Evolutionary conservation across 2,888 invertebrate species (phyloP).

Genomic region (Meteorus colon): DNA sequence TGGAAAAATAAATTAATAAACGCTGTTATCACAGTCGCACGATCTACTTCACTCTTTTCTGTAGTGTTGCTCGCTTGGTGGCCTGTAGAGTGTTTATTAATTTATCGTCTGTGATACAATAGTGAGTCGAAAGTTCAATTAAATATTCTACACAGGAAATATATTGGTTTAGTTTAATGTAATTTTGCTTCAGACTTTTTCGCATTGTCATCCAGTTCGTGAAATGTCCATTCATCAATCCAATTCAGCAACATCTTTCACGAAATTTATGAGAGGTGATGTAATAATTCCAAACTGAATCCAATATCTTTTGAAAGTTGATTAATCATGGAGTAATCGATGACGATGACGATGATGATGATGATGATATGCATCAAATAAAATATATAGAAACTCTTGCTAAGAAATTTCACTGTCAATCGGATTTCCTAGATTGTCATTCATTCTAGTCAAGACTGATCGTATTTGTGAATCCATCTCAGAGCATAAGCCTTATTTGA

Average conservation of each 20-base stretch:
- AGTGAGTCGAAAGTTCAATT: constrained; percentile 38
- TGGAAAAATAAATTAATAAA: constrained; percentile 70
- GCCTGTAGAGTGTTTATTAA: constrained; percentile 64
- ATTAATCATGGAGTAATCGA: too few relatives aligned
- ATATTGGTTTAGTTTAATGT: not conserved
- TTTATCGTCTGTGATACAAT: constrained; percentile 59
- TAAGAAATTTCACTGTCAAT: too few relatives aligned
- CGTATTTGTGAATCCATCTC: too few relatives aligned
- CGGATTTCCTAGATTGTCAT: too few relatives aligned
- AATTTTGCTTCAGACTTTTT: not conserved
- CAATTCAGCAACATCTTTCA: not conserved
- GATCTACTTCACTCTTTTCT: constrained; percentile 62
- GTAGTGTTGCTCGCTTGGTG: constrained; percentile 46
- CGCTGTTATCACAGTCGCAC: constrained; percentile 62
- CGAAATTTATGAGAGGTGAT: not conserved
- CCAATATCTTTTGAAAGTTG: not conserved
- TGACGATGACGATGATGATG: too few relatives aligned
- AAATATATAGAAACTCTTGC: too few relatives aligned
- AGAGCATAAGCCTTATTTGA: too few relatives aligned
- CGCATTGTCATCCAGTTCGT: constrained; percentile 5
- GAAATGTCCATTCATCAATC: not conserved
- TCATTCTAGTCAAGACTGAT: too few relatives aligned
- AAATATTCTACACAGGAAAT: constrained; percentile 34
- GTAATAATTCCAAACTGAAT: not conserved
- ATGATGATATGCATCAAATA: too few relatives aligned